Percentiles rank a stretch among this genome's conserved stretches.
phyloP scores from a whole-genome alignment of 2,113 vertebrate species.

The Lophochroa leadbeateri region DNA sequence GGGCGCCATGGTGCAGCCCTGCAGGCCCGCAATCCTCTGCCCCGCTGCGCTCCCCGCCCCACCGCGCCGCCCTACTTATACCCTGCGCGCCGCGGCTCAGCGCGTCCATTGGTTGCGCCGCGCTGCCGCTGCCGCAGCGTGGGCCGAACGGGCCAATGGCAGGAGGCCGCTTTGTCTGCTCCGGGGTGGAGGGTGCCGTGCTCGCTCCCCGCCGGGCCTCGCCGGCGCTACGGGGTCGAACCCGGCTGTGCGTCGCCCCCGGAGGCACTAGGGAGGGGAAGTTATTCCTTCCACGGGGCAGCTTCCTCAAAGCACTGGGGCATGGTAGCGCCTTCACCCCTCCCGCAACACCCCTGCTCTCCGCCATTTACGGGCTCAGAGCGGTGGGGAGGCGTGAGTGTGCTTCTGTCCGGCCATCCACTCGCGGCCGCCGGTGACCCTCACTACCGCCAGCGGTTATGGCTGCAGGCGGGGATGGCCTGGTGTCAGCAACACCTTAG shows the following conservation, averaged over 20 bases:
- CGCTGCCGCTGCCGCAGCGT: slow-evolving; percentile 56
- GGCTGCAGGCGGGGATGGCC: background rate
- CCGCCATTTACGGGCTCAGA: background rate
- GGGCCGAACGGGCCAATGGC: slow-evolving; percentile 78
- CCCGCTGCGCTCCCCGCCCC: rapidly evolving
- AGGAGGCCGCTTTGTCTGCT: slow-evolving; percentile 78
- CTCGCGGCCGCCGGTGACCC: background rate
- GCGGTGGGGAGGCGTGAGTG: too few species aligned
- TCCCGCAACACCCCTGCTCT: too few species aligned
- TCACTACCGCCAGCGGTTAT: background rate
- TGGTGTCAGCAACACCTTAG: background rate
- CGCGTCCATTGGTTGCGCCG: slow-evolving; percentile 63
- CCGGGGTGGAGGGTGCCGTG: background rate
- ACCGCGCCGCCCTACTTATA: slow-evolving; percentile 67
- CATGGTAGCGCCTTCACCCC: background rate
- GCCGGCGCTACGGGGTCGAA: too few species aligned
- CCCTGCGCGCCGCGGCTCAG: slow-evolving; percentile 81
- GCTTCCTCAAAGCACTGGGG: background rate
- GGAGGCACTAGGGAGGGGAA: too few species aligned
- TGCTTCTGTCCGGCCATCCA: background rate
- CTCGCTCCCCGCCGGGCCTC: too few species aligned
- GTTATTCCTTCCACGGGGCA: rapidly evolving
- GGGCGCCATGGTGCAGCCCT: slow-evolving; percentile 74
- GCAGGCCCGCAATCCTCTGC: background rate
- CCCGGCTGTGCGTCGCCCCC: background rate